Base-by-base conservation (phyloP, 2,888 invertebrate genomes). In the Drosophila silvestris region DNA sequence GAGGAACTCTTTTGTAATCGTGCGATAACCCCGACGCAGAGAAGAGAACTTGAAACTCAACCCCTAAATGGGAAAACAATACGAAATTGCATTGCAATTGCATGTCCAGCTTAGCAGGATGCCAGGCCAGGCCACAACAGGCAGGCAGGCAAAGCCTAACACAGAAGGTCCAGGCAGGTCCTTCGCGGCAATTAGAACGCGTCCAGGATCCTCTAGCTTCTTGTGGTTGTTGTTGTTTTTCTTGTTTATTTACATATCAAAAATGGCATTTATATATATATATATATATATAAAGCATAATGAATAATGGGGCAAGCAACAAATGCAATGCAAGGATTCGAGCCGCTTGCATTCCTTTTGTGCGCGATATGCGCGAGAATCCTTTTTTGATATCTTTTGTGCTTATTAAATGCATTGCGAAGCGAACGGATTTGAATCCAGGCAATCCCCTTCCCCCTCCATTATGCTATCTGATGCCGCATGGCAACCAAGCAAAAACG, bases 1-100 rank as follows among this genome's bases (percentile, higher is more conserved):
- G 64, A 80, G 90, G 84, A 89, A 90, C 83, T 90, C 89, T 83
- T 89, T 90, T 90, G 91, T 90, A 83, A 83, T 91, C 90, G 90
- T 83, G 68, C 90, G 87, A 90, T 90, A 91, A 90, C 91, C 89
- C 87, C 83, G 79, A 53, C 69, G 65, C n/a, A 51, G 61, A 79
- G 74, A 51, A 70, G 67, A 80, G 71, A 89, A 86, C 85, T 85
- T 80, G 85, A 86, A 86, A 86, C 83, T 77, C 87, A 89, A 86
- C 85, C 85, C 85, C 53, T 85, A 84, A 85, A 58, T 41, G 51
- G 52, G 54, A 60, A 60, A 73, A 81, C 77, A 74, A 73, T 77
- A 68, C 75, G 74, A 70, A 79, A 68, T 81, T 75, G 83, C 87
- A 70, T 77, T 79, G 90, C 91, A 89, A 85, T 79, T 83, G 82